Evolutionary conservation across 2,113 vertebrate genomes (phyloP).

Genomic region (Entosphenus tridentatus): DNA sequence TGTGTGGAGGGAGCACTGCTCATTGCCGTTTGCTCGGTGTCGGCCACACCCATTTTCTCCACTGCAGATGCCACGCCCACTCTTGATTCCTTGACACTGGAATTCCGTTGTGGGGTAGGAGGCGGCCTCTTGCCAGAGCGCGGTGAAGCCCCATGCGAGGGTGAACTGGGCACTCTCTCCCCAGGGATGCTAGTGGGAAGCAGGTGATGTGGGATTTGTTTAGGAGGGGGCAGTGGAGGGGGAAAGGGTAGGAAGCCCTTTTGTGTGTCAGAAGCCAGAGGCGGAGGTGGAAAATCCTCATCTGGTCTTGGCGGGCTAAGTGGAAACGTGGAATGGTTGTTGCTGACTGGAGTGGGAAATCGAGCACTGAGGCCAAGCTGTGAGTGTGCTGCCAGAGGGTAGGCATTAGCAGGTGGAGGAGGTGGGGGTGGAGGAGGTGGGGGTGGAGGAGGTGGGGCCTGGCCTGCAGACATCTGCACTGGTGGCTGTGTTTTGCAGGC

Average conservation of each 20-base stretch:
- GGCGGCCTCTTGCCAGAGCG: constrained; percentile 44
- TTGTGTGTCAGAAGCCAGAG: constrained; percentile 26
- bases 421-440: constrained; percentile 24
- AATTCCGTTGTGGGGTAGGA: constrained; percentile 61
- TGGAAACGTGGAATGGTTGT: no score
- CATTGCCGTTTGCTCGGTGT: constrained; percentile 31
- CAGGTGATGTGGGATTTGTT: constrained; percentile 37
- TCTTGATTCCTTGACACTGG: constrained; percentile 54
- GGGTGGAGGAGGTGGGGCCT: constrained; percentile 45
- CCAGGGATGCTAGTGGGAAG: constrained; percentile 8
- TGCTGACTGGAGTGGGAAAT: no score
- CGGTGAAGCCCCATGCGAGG: no score
- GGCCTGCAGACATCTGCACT: constrained; percentile 13
- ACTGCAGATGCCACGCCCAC: constrained; percentile 52
- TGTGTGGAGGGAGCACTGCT: constrained; percentile 31
- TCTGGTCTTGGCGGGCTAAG: no score
- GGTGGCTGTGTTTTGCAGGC: constrained; percentile 21
- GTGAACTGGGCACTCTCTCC: no score
- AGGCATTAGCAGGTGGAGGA: constrained; percentile 19
- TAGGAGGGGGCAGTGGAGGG: constrained; percentile 6
- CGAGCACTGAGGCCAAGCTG: no score
- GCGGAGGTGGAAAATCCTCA: constrained; percentile 17
- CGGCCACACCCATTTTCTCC: constrained; percentile 61
- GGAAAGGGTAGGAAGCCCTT: no score
- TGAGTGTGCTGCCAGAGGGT: constrained; percentile 12